Conservation (phyloP, 2,888 invertebrate species). For the Macrophya alboannulata region DNA sequence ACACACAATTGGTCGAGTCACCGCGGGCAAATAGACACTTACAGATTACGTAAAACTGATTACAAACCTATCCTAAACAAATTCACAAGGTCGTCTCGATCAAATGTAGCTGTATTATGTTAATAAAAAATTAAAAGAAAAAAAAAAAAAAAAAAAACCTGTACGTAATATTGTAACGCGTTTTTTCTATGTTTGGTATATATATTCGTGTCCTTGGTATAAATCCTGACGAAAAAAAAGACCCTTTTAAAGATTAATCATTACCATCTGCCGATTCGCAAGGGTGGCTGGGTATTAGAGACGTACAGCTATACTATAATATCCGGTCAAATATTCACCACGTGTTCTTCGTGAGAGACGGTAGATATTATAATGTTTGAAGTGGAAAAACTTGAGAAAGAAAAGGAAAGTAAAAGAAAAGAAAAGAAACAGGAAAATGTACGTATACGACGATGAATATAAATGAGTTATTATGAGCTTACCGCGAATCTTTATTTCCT, state of each 20-base stretch:
- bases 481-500: conserved; percentile 78
- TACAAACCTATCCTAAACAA: not conserved
- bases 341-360: conserved; percentile 24
- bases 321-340: conserved; percentile 46
- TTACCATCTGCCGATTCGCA: conserved; percentile 48
- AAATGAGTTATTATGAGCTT: conserved; percentile 40
- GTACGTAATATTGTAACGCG: not conserved
- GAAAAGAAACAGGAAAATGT: too few relatives aligned
- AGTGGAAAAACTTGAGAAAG: too few relatives aligned
- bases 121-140: too few relatives aligned
- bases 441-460: not conserved
- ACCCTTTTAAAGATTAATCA: conserved; percentile 34
- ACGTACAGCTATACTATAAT: conserved; percentile 35
- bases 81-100: not conserved
- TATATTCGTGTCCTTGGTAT: not conserved
- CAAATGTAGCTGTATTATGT: too few relatives aligned
- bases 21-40: not conserved
- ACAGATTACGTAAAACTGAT: not conserved
- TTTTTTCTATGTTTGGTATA: not conserved
- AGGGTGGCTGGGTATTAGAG: conserved; percentile 17
- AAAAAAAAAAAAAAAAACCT: not conserved
- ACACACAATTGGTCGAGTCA: conserved; percentile 17
- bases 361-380: not conserved
- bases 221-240: not conserved
- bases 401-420: not conserved